These are phyloP conservation scores for Thymallus thymallus DNA, from an alignment of 2,113 vertebrate genomes.

Conservation along the genomic window DNA sequence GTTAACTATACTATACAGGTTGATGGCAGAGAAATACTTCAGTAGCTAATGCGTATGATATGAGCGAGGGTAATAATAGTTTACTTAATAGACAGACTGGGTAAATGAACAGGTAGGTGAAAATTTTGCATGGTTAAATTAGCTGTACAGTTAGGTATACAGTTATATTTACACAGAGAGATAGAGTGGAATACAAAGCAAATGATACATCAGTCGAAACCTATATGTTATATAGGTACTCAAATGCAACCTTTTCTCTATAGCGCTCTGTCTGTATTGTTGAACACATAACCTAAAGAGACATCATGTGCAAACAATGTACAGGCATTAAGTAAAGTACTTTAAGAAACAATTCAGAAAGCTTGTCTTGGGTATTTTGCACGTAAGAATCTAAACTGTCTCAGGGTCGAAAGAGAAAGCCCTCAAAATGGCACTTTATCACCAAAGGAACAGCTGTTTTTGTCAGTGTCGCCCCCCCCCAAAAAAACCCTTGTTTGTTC, in stretches of 20 bases:
- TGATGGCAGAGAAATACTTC: no score
- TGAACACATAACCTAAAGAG: not conserved
- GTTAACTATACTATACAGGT: no score
- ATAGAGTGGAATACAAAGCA: not conserved
- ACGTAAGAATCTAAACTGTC: no score
- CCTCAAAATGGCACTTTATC: conserved; percentile 13
- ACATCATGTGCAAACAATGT: not conserved
- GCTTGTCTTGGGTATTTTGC: not conserved
- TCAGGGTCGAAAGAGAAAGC: not conserved
- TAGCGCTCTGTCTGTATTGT: not conserved
- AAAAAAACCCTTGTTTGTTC: conserved; percentile 2
- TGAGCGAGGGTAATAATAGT: no score
- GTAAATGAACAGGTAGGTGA: no score
- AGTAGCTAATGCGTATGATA: no score
- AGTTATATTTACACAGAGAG: no score
- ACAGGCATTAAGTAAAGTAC: no score
- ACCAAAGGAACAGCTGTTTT: conserved; percentile 62
- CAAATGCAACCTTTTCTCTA: not conserved
- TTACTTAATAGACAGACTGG: no score
- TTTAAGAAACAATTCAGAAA: not conserved
- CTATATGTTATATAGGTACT: not conserved
- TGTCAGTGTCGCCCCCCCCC: conserved; percentile 52
- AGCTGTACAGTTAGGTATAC: no score
- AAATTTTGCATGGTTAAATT: no score
- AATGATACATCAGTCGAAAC: not conserved